Base-by-base conservation (phyloP, 1,140 invertebrate species). In the Lepidurus apus region DNA sequence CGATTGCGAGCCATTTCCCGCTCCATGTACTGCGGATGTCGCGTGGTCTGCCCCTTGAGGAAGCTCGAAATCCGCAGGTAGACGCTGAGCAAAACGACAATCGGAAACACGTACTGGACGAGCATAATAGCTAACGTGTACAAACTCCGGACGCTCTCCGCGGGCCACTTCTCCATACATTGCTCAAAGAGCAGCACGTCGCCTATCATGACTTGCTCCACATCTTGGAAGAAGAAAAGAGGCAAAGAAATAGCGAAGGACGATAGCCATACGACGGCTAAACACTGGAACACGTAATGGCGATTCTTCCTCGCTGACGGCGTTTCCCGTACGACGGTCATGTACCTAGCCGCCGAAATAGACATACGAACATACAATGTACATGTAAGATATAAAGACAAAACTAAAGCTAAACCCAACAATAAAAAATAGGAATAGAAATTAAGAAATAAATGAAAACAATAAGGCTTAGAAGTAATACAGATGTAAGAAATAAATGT, bases 81-180 rank as follows among this genome's bases (percentile, higher is more conserved):
- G 42, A 47, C 47, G 26, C 43, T 24, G 11, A 47, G 26, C 44
- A 77, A 53, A 6, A 77, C 76, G n/a, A 43, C 44, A 43, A 47
- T 47, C 21, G 76, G 76, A 42, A 45, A 34, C n/a, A 77, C 43
- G 26, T 77, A 77, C 76, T 77, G 76, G 42, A 77, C 76, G 11
- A 77, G 26, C 44, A 77, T 45, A 8, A 53, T 77, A 21, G 26
- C 43, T 43, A 77, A 13, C 8, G 76, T 43, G 26, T 45, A 77
- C 13, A 53, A 9, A 21, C 26, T 26, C 7, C 47, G 43, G 43
- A 53, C 21, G 42, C 26, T 45, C 8, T 43, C 45, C n/a, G 43
- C 43, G 26, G 76, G 76, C 76, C 76, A 77, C 21, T 44, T 47
- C 47, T 77, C 76, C 43, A 77, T 47, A 45, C 76, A 77, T 24